Evolutionary conservation across 2,888 invertebrate genomes (phyloP), one percentile per base, ranked within the genome.

Genomic region (Napeogenes inachia): DNA sequence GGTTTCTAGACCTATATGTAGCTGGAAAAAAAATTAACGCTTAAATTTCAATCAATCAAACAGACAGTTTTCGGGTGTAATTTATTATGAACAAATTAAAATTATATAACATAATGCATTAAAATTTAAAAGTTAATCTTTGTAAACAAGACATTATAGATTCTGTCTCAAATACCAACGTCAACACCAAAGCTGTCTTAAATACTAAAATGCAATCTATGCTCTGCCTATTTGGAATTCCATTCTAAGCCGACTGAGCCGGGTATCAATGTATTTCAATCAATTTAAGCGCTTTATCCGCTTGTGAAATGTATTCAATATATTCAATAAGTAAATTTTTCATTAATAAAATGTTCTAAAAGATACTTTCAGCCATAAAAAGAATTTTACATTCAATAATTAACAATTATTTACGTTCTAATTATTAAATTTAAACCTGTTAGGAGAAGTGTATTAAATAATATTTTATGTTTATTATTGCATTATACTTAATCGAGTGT

Each of bases 1-100:
- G 93, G 57, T 87, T 91, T 56, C 95, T 92, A 13, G 92, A 91
- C 47, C 91, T 91, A 80, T 96, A 96, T 30, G 96, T 96, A 62
- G 91, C 96, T 96, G 89, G 32, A 86, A 86, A 38, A n/a, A 56
- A 5, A 54, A 60, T 35, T 4, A 42, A 21, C 21, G 10, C 8
- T 6, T 42, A 42, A 42, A 42, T 10, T 2, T 42, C 8, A 10
- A 10, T 42, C 2, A 42, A 42, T 42, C 1, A 38, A 21, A 21
- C 21, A 21, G 21, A 21, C 21, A 21, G 1, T 21, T 21, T 21
- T 21, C 21, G 0, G 21, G 1, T 21, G 21, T 21, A 21, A 21
- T 21, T 21, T 21, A 21, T 21, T 21, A 21, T 21, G 21, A 21
- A 21, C 21, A 21, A 21, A 21, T 21, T 21, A 21, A 21, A 21